A percentile compares a stretch with the other conserved stretches of the same genome.
Evolutionary conservation across 1,140 invertebrate species (phyloP).

Genomic region (Piezodorus guildinii): DNA sequence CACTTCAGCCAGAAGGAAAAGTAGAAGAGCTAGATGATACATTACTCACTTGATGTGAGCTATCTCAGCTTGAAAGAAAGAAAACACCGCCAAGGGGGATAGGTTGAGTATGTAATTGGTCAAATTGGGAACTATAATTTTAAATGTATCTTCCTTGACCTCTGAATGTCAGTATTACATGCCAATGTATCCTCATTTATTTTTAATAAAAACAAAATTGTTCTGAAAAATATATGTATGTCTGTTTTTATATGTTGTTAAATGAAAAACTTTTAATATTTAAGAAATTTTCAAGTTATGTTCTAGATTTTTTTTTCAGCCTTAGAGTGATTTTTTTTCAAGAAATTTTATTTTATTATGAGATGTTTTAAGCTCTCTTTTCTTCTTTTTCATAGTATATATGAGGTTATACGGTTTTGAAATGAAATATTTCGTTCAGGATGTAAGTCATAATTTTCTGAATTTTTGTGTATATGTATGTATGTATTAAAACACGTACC

Average conservation of each 20-base stretch:
- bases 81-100: conserved; percentile 9
- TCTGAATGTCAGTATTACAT: conserved; percentile 5
- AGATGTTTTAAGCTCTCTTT: too few species aligned
- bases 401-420: too few species aligned
- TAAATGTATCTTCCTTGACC: background rate
- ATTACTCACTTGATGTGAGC: conserved; percentile 50
- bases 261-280: background rate
- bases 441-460: too few species aligned
- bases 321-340: too few species aligned
- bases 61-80: background rate
- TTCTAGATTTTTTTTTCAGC: background rate
- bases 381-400: too few species aligned
- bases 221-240: background rate
- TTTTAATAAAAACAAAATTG: conserved; percentile 1
- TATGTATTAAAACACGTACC: too few species aligned
- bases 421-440: too few species aligned
- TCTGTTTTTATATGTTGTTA: background rate
- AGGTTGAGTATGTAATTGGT: conserved; percentile 4
- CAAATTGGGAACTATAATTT: background rate
- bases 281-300: background rate
- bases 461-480: too few species aligned
- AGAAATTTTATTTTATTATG: too few species aligned
- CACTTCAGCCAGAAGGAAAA: conserved; percentile 62
- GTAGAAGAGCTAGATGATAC: conserved; percentile 87
- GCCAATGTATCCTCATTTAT: background rate